Conservation (phyloP, 1,140 invertebrate genomes). For the Cydia pomonella region DNA sequence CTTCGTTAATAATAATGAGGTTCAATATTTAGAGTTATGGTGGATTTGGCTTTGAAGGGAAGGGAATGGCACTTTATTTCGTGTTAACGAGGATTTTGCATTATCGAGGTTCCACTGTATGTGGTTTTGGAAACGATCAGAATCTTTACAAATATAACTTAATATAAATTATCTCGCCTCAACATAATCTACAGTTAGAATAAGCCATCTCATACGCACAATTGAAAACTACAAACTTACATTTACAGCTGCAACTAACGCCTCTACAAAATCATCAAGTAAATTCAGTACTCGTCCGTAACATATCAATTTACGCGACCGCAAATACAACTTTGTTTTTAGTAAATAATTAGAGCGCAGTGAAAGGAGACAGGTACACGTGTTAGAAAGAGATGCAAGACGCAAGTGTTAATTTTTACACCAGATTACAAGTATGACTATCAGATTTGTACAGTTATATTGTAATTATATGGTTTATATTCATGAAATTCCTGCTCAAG, state of each 20-base stretch:
- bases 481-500: conserved; percentile 1
- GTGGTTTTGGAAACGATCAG: no score
- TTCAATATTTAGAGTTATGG: no score
- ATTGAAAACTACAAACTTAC: neutral
- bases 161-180: no score
- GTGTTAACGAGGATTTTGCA: no score
- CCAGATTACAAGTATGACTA: neutral
- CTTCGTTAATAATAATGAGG: no score
- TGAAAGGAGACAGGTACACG: neutral
- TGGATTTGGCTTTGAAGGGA: no score
- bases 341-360: conserved; percentile 14
- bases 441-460: conserved; percentile 12
- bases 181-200: neutral
- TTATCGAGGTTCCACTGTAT: no score
- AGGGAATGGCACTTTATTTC: no score
- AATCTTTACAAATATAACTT: no score
- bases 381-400: neutral
- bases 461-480: conserved; percentile 3
- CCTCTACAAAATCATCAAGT: neutral
- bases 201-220: neutral
- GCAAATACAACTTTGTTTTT: neutral
- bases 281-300: neutral
- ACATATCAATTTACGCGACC: neutral
- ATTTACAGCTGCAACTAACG: neutral
- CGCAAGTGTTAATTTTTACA: neutral